Percentiles rank a stretch among this genome's conserved stretches.
Evolutionary conservation across 2,888 invertebrate genomes (phyloP).

Genomic region (Drosophila dives): DNA sequence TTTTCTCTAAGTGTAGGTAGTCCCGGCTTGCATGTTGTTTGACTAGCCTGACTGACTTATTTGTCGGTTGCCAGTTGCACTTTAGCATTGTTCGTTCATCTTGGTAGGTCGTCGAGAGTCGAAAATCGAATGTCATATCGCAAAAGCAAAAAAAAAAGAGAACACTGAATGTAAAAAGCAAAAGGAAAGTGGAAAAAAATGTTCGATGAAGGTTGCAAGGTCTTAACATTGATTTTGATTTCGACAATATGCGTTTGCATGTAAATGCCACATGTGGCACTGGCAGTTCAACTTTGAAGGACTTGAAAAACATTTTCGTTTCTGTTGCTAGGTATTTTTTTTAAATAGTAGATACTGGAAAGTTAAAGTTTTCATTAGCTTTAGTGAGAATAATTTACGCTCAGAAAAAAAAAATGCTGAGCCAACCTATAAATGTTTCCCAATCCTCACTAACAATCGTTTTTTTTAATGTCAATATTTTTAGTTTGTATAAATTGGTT

Average conservation of each 20-base stretch:
- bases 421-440: background rate
- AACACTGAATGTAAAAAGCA: background rate
- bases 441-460: too few species aligned
- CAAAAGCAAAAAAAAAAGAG: slow-evolving; percentile 31
- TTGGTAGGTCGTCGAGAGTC: slow-evolving; percentile 60
- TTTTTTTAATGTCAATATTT: too few species aligned
- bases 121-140: slow-evolving; percentile 51
- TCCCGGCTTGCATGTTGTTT: slow-evolving; percentile 70
- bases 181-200: slow-evolving; percentile 8
- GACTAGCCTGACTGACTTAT: slow-evolving; percentile 42
- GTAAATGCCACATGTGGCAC: slow-evolving; percentile 24
- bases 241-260: slow-evolving; percentile 40
- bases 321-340: slow-evolving; percentile 21
- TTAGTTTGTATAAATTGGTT: background rate
- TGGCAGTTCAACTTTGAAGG: slow-evolving; percentile 60
- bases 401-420: background rate
- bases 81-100: slow-evolving; percentile 56
- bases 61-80: slow-evolving; percentile 49
- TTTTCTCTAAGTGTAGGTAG: slow-evolving; percentile 15
- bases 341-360: background rate
- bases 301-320: slow-evolving; percentile 30
- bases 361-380: background rate
- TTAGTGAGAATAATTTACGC: background rate
- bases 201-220: slow-evolving; percentile 58
- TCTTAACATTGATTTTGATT: slow-evolving; percentile 69